Evolutionary conservation across 2,113 vertebrate species (phyloP).

Genomic region (mouse (Mus musculus)): GRCm39 chr16:25155501-25156000

Average conservation of each 20-base stretch:
- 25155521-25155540: conserved; percentile 45
- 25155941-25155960: too few relatives aligned
- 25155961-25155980: too few relatives aligned
- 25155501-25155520: neutral
- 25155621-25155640: neutral
- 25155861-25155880: neutral
- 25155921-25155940: too few relatives aligned
- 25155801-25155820: neutral
- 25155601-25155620: neutral
- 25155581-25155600: conserved; percentile 19
- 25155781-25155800: neutral
- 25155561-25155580: conserved; percentile 52
- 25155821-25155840: too few relatives aligned
- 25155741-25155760: neutral
- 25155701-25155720: neutral
- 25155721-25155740: neutral
- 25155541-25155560: neutral
- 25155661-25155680: conserved; percentile 15
- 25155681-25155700: neutral
- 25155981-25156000: neutral
- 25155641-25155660: neutral
- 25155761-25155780: neutral
- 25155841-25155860: too few relatives aligned
- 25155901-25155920: neutral
- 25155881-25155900: neutral